phyloP scores from a whole-genome alignment of 2,888 invertebrate species.

The Ormyrus rosae region DNA sequence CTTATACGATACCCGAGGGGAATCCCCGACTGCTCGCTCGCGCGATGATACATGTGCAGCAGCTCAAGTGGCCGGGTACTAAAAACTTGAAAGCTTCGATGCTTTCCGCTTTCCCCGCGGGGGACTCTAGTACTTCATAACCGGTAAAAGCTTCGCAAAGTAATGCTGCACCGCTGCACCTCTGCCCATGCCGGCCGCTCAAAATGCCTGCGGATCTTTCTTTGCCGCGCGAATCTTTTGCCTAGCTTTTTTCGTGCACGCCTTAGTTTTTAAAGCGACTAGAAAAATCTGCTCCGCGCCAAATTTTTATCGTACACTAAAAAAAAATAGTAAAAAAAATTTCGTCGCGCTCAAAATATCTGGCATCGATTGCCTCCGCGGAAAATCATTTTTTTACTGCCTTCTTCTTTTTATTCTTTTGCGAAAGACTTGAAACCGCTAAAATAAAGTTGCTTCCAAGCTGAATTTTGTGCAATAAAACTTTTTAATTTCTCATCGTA shows the following conservation, averaged over 20 bases:
- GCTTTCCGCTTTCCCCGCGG: slow-evolving; percentile 19
- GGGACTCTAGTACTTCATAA: slow-evolving; percentile 49
- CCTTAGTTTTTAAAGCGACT: no score
- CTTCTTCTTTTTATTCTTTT: no score
- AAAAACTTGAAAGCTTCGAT: slow-evolving; percentile 56
- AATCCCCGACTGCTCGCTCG: not conserved
- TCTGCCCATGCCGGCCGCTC: not conserved
- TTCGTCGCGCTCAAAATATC: no score
- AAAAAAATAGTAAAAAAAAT: no score
- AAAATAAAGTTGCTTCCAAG: no score
- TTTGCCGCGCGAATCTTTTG: slow-evolving; percentile 16
- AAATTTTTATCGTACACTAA: no score
- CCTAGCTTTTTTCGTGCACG: not conserved
- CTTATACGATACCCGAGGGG: slow-evolving; percentile 29
- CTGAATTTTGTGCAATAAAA: no score
- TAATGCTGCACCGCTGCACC: slow-evolving; percentile 36
- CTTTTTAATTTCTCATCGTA: no score
- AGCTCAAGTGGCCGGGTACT: slow-evolving; percentile 26
- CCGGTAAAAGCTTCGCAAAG: slow-evolving; percentile 58
- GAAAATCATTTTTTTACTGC: no score
- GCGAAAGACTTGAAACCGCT: no score
- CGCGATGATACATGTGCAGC: not conserved
- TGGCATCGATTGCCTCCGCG: no score
- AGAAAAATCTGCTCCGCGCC: no score
- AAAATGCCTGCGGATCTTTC: slow-evolving; percentile 27